Percentiles rank a stretch among this genome's conserved stretches.
Conservation (phyloP, 1,140 invertebrate species). For the Capitella teleta region DNA sequence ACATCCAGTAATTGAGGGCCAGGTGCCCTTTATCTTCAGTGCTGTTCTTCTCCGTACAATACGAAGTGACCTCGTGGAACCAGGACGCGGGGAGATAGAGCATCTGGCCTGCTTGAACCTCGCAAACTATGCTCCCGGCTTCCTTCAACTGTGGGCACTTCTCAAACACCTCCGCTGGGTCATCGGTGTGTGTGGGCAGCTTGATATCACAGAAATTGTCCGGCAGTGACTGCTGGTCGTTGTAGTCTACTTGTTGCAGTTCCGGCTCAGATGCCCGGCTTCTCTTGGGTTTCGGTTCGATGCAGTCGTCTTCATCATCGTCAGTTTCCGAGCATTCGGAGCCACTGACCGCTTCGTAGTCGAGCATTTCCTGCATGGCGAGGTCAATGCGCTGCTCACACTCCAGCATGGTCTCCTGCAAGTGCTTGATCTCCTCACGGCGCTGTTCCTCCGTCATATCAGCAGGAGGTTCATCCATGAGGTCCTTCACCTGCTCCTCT, state of each 20-base stretch:
- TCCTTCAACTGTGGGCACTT: not conserved
- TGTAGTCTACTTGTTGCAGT: not conserved
- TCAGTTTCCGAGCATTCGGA: not conserved
- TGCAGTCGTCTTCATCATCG: not conserved
- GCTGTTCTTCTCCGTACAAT: not conserved
- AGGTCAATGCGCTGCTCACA: slow-evolving; percentile 4
- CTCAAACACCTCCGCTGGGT: not conserved
- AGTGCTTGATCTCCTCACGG: not conserved
- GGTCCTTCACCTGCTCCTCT: not conserved
- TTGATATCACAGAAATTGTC: slow-evolving; percentile 7
- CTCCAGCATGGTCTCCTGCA: not conserved
- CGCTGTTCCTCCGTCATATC: not conserved
- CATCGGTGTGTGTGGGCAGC: slow-evolving; percentile 1
- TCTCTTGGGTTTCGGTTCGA: not conserved
- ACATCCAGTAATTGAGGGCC: slow-evolving; percentile 9
- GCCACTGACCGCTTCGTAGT: not conserved
- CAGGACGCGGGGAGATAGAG: slow-evolving; percentile 10
- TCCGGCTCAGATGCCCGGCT: not conserved
- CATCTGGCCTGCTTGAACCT: not conserved
- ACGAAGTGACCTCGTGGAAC: slow-evolving; percentile 12
- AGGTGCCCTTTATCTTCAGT: slow-evolving; percentile 5
- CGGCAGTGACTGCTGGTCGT: not conserved
- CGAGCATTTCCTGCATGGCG: slow-evolving; percentile 4
- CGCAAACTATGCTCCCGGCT: not conserved
- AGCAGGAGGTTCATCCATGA: not conserved